Base-by-base conservation (phyloP, 1,140 invertebrate genomes). In the Drosophila kikkawai region DNA sequence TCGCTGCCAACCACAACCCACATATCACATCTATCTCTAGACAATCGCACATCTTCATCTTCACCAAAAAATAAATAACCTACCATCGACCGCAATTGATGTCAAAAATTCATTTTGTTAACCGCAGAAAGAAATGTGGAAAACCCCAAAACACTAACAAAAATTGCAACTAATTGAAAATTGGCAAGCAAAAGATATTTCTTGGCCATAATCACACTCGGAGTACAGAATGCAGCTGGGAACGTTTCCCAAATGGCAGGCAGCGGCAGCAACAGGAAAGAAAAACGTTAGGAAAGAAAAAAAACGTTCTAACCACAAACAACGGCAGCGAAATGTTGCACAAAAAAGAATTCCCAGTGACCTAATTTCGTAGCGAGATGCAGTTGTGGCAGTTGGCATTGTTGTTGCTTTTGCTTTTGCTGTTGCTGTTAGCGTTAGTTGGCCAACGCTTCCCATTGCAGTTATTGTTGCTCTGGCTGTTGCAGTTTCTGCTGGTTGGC, bases 311-410 rank as follows among this genome's bases (percentile, higher is more conserved):
- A 70, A 70, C 67, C 67, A 68, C 67, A 70, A 73, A 75, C 59
- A 75, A 64, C 74, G 61, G 50, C 74, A 76, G 73, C 60, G 79
- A 51, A 77, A 51, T 75, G 69, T 60, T 73, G 69, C 69, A 82
- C 58, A 68, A 82, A 82, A 81, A 85, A 85, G 75, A 86, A 85
- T 85, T 85, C 82, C 82, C 82, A 85, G 82, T 85, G 82, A 86
- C 83, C 83, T 65, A 82, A 82, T 86, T 86, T 77, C 82, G 79
- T 59, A 48, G 53, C 79, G 48, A 75, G 82, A 82, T 85, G 83
- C 75, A 87, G 79, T 85, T 85, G 68, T 78, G 80, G 76, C 65
- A 45, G 59, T 67, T 74, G 61, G 42, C 57, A 80, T 36, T 79
- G 58, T 61, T 79, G 63, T 75, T 61, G 79, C 17, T 76, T 45